Evolutionary conservation across 2,113 vertebrate species (phyloP).

Genomic region (Zosterops lateralis): DNA sequence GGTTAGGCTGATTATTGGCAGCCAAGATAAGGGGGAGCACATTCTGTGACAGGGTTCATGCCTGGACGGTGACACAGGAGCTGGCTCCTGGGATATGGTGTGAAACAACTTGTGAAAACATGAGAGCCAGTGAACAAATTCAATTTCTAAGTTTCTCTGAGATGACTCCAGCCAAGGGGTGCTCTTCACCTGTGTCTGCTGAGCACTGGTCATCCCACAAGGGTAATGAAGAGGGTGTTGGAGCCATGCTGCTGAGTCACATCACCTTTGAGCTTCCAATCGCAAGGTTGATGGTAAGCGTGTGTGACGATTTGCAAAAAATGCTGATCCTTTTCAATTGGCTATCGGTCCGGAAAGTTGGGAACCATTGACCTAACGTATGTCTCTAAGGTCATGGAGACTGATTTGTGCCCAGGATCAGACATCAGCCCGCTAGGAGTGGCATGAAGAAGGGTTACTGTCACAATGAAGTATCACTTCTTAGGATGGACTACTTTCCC

Average conservation of each 20-base stretch:
- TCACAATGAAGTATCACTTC: background rate
- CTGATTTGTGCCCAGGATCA: background rate
- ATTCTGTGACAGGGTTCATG: background rate
- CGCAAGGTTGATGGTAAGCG: background rate
- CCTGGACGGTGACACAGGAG: background rate
- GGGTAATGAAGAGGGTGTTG: background rate
- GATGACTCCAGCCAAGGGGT: background rate
- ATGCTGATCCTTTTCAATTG: conserved; percentile 6
- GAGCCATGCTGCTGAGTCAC: background rate
- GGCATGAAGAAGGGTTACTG: conserved; percentile 12
- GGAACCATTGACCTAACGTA: background rate
- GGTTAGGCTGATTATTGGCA: background rate
- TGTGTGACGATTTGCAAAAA: conserved; percentile 16
- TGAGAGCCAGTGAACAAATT: background rate
- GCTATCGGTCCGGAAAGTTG: background rate
- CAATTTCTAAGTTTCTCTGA: background rate
- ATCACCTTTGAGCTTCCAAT: background rate
- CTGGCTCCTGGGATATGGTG: background rate
- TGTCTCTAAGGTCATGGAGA: background rate
- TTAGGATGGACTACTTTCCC: background rate
- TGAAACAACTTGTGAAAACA: background rate
- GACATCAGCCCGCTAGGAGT: background rate
- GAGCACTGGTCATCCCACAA: background rate
- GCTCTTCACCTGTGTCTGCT: background rate
- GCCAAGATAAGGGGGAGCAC: background rate